phyloP scores from a whole-genome alignment of 2,888 invertebrate genomes.

The Nebria brevicollis region DNA sequence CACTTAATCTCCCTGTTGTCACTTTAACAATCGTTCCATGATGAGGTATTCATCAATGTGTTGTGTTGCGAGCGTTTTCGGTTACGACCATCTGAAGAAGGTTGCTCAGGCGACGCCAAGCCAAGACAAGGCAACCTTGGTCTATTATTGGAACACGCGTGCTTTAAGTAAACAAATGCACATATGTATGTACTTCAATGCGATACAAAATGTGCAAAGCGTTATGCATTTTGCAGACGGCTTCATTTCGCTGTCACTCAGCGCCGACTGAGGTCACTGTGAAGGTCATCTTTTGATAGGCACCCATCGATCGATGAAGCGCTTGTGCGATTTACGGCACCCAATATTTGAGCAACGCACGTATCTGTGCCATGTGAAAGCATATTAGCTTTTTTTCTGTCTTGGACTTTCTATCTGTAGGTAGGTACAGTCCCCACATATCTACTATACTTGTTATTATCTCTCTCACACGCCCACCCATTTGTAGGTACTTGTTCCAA shows the following conservation, averaged over 20 bases:
- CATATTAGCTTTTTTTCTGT: no score
- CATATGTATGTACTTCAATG: neutral
- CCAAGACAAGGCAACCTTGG: neutral
- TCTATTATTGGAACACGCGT: neutral
- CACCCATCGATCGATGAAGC: neutral
- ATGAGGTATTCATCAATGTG: neutral
- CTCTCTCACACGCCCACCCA: no score
- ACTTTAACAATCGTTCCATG: neutral
- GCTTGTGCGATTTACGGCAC: no score
- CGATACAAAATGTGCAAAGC: slow-evolving; percentile 4
- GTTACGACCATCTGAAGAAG: neutral
- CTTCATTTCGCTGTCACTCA: slow-evolving; percentile 33
- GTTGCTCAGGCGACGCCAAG: no score
- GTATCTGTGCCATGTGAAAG: no score
- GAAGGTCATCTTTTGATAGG: slow-evolving; percentile 12
- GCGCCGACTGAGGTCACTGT: slow-evolving; percentile 13
- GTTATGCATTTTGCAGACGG: slow-evolving; percentile 43
- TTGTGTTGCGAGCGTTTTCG: no score
- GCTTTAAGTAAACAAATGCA: neutral
- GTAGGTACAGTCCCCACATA: no score
- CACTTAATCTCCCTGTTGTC: neutral
- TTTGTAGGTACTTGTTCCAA: no score
- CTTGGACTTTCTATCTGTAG: no score
- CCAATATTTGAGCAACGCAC: no score
- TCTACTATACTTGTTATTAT: no score